phyloP scores from a whole-genome alignment of 2,113 vertebrate genomes.

The Clupea harengus region DNA sequence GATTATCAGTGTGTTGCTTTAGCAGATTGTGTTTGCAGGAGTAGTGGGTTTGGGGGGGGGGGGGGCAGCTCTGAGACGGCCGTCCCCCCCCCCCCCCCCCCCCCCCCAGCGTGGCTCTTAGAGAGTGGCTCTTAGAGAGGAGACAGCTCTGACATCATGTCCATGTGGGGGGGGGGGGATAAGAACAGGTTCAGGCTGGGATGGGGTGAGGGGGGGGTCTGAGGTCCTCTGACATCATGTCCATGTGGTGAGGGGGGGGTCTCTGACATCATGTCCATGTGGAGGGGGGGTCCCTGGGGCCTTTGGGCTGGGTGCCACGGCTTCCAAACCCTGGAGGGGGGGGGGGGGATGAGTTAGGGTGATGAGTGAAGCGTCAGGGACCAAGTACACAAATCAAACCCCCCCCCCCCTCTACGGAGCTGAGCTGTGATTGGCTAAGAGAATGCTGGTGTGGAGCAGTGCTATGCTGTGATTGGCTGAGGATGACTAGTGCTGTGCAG shows the following conservation, averaged over 20 bases:
- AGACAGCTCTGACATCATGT: constrained; percentile 84
- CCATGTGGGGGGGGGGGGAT: constrained; percentile 85
- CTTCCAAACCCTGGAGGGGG: constrained; percentile 81
- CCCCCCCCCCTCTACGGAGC: too few species aligned
- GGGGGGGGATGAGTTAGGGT: neutral
- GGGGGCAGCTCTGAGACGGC: too few species aligned
- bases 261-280: constrained; percentile 88
- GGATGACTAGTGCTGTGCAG: too few species aligned
- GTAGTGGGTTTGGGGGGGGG: constrained; percentile 33
- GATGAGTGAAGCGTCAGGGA: neutral
- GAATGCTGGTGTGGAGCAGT: too few species aligned
- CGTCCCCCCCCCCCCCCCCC: too few species aligned
- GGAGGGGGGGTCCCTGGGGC: constrained; percentile 83
- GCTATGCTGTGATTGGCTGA: too few species aligned
- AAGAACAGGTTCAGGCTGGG: too few species aligned
- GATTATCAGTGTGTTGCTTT: constrained; percentile 77
- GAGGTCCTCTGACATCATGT: constrained; percentile 79
- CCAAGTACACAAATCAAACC: too few species aligned
- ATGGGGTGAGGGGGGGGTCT: constrained; percentile 63
- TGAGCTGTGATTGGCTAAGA: too few species aligned
- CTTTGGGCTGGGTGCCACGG: constrained; percentile 86
- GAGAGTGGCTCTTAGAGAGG: too few species aligned
- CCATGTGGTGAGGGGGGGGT: constrained; percentile 44
- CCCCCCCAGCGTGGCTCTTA: too few species aligned
- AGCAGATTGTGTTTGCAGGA: constrained; percentile 72